Base-by-base conservation (phyloP, 2,888 invertebrate species). In the Tetrapedia diversipes region DNA sequence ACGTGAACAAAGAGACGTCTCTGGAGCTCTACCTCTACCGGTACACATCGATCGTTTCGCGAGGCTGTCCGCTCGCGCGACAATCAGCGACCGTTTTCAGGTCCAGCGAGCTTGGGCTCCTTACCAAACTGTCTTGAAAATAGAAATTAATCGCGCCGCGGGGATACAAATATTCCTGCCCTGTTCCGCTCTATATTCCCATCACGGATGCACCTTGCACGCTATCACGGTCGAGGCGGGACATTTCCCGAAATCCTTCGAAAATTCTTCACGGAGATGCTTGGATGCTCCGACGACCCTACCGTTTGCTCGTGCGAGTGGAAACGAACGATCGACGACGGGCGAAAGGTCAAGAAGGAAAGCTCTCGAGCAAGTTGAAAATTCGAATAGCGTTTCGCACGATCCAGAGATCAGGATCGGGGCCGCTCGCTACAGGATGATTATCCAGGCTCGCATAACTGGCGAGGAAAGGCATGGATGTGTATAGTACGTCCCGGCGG, bases 391-490 rank as follows among this genome's bases (percentile, higher is more conserved):
- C 16, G n/a, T 54, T 41, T 65, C 32, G 69, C 34, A 22, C 16
- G 27, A 37, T 34, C 29, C 27, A 4, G 7, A 16, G 61, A 24
- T 16, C n/a, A 59, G 63, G 82, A 85, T 82, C 84, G 83, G 74
- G 83, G 85, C 81, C 87, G 83, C 59, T 79, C 60, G 81, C 77
- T 73, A 76, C 73, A 80, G 77, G 76, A 81, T 77, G 79, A 84
- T 82, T 74, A 72, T 77, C 74, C 69, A 76, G 77, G 69, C 78
- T 81, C 70, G 80, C 81, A 77, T 81, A 81, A 79, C 78, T 70
- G 83, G 74, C 70, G 73, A 76, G 77, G 82, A 82, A 82, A 77
- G 80, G 82, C 60, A 75, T 68, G 74, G 70, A 77, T 69, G 79
- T 69, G 79, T 85, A 81, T 70, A 84, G 83, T 81, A 60, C 57